phyloP scores from a whole-genome alignment of 2,888 invertebrate species.

The Hyposoter didymator region DNA sequence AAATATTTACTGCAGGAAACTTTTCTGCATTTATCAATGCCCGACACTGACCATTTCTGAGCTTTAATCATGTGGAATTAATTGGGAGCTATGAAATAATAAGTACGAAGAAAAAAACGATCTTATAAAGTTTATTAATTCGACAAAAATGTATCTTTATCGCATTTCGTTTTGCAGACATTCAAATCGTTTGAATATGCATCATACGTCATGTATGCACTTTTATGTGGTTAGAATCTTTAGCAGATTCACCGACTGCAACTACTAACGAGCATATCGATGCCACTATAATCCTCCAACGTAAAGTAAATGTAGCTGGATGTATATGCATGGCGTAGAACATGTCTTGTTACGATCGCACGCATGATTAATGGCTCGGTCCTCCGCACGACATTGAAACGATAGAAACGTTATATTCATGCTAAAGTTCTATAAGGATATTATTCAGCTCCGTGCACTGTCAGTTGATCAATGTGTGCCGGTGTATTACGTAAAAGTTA shows the following conservation, averaged over 20 bases:
- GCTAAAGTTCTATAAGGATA: conserved; percentile 64
- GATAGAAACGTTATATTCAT: conserved; percentile 72
- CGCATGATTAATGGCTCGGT: conserved; percentile 65
- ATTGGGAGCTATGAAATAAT: neutral
- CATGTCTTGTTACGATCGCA: conserved; percentile 64
- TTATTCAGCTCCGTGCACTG: conserved; percentile 61
- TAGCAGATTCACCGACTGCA: conserved; percentile 12
- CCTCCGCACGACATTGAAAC: conserved; percentile 69
- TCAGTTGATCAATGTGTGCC: conserved; percentile 59
- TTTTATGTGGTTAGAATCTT: conserved; percentile 1
- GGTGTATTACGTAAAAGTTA: conserved; percentile 60
- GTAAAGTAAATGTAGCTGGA: neutral
- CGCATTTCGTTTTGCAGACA: neutral
- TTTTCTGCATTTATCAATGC: neutral
- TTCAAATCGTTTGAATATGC: neutral
- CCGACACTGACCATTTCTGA: neutral
- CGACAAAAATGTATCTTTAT: neutral
- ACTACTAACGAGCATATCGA: conserved; percentile 49
- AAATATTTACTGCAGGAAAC: neutral
- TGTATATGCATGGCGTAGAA: conserved; percentile 37
- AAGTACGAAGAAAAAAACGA: neutral
- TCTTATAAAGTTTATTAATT: neutral
- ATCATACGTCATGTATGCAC: neutral
- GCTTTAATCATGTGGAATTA: neutral
- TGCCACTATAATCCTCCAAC: conserved; percentile 37